Percentiles rank a stretch among this genome's conserved stretches.
These are phyloP conservation scores for Meriones psammophilus DNA, from an alignment of 2,797 vertebrate genomes.

Conservation along the genomic window DNA sequence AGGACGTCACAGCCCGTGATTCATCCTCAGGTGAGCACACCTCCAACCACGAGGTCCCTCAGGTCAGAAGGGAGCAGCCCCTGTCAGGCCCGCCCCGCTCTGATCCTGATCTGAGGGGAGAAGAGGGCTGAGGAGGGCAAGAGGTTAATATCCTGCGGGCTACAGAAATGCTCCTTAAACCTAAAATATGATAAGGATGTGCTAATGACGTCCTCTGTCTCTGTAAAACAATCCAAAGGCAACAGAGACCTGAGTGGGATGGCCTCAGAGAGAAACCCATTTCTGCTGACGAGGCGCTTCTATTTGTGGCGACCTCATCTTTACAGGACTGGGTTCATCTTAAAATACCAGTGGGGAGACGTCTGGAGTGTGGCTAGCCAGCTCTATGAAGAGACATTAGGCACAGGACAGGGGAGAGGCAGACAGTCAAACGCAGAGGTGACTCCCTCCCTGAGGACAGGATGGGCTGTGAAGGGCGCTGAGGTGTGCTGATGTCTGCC, in stretches of 20 bases:
- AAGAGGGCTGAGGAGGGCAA: slow-evolving; percentile 72
- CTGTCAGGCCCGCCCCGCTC: slow-evolving; percentile 78
- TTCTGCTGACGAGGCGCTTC: slow-evolving; percentile 76
- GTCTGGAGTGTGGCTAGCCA: slow-evolving; percentile 83
- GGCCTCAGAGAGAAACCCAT: slow-evolving; percentile 63
- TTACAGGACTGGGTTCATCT: slow-evolving; percentile 71
- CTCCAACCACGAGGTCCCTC: slow-evolving; percentile 73
- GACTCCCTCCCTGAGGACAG: slow-evolving; percentile 76
- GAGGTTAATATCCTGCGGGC: slow-evolving; percentile 79
- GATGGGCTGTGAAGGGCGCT: slow-evolving; percentile 66
- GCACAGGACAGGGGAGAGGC: slow-evolving; percentile 75
- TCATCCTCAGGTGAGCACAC: slow-evolving; percentile 79
- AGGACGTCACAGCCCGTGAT: slow-evolving; percentile 53
- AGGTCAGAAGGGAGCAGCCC: slow-evolving; percentile 74
- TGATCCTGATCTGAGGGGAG: slow-evolving; percentile 78
- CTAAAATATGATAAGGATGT: slow-evolving; percentile 74
- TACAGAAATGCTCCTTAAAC: slow-evolving; percentile 75
- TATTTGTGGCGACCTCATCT: slow-evolving; percentile 75
- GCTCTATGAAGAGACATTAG: slow-evolving; percentile 84
- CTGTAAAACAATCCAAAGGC: slow-evolving; percentile 52
- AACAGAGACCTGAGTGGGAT: slow-evolving; percentile 45
- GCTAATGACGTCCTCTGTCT: slow-evolving; percentile 59
- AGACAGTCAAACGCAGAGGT: slow-evolving; percentile 68
- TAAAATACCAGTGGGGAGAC: slow-evolving; percentile 86
- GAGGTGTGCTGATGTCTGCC: slow-evolving; percentile 59